Evolutionary conservation across 2,113 vertebrate species (phyloP).

Genomic region (Chaetodon auriga): DNA sequence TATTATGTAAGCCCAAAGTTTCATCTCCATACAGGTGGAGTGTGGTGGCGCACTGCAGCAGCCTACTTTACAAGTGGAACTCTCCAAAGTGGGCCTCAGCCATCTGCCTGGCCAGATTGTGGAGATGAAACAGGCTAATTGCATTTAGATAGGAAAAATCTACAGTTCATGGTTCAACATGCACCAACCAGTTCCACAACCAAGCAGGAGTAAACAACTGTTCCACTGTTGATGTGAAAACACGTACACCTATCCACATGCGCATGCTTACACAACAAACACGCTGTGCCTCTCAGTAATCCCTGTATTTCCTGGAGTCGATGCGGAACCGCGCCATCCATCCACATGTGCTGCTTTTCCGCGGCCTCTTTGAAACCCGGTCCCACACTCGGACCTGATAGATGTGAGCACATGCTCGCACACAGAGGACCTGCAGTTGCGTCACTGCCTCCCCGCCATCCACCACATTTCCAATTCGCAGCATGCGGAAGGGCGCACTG

Average conservation of each 20-base stretch:
- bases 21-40: slow-evolving; percentile 24
- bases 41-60: neutral
- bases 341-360: slow-evolving; percentile 20
- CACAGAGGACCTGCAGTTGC: slow-evolving; percentile 10
- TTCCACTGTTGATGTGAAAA: slow-evolving; percentile 73
- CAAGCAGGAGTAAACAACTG: slow-evolving; percentile 33
- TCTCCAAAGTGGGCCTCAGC: slow-evolving; percentile 40
- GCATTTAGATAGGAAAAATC: slow-evolving; percentile 25
- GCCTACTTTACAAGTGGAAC: slow-evolving; percentile 3
- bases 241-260: slow-evolving; percentile 38
- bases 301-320: slow-evolving; percentile 56
- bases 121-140: slow-evolving; percentile 55
- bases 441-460: slow-evolving; percentile 9
- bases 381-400: slow-evolving; percentile 6
- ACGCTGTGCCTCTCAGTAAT: slow-evolving; percentile 46
- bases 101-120: slow-evolving; percentile 49
- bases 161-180: slow-evolving; percentile 29
- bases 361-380: slow-evolving; percentile 31
- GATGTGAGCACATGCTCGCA: slow-evolving; percentile 36
- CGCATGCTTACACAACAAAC: slow-evolving; percentile 70
- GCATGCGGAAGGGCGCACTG: neutral
- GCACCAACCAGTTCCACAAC: slow-evolving; percentile 41
- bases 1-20: slow-evolving; percentile 6
- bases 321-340: neutral
- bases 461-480: neutral